Evolutionary conservation across 2,797 vertebrate species (phyloP), one percentile per base, ranked within the genome.

Genomic region (Gymnodraco acuticeps): DNA sequence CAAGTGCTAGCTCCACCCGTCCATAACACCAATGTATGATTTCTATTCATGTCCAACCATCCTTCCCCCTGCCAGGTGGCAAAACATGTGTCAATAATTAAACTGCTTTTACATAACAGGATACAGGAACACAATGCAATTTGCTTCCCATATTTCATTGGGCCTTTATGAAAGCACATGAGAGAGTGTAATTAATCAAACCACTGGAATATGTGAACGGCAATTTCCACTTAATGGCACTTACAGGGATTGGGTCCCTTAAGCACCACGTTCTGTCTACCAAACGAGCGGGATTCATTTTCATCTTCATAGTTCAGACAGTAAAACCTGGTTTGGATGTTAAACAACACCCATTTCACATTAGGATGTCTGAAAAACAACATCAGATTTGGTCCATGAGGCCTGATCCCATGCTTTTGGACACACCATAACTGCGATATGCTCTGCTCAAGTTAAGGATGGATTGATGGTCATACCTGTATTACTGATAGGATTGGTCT

Each of bases 181-280:
- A 93, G 91, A 94, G 93, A 93, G 90, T 73, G 92, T 94, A 94
- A 95, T 95, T 95, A 94, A 95, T 95, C 94, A 95, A 95, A 95
- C 93, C 94, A 93, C 93, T 95, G 94, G 94, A 94, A 95, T 95
- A 95, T 94, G 94, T 93, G 94, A 94, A 94, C 88, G 91, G 91
- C 93, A 95, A 95, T 95, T 95, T 95, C 93, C 92, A 93, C 92
- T 93, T 94, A 95, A 95, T 95, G 93, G 94, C 93, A 95, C 94
- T 95, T 95, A 95, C 93, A 93, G 93, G 94, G 91, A 95, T 94
- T 94, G 94, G 92, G 93, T 95, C 94, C 93, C 94, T 93, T 94
- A 95, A 95, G 94, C 94, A 92, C 92, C 92, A 64, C 90, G 87
- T 94, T 93, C 93, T 91, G 89, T 93, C 93, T 92, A 91, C 85